phyloP scores from a whole-genome alignment of 2,888 invertebrate species.

The Perizoma affinitatum region DNA sequence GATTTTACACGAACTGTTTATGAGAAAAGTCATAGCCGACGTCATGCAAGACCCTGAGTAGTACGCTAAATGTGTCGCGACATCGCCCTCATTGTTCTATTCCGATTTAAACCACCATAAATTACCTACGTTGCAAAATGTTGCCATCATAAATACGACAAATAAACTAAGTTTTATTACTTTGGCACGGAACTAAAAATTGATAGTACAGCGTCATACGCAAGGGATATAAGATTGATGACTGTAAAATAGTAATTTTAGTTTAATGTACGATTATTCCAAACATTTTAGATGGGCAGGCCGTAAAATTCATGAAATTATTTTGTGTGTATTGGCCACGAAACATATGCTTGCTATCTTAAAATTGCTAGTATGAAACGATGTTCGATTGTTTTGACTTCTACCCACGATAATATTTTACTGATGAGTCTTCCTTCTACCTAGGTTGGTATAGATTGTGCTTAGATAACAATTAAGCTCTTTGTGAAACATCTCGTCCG shows the following conservation, averaged over 20 bases:
- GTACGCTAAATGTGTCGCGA: conserved; percentile 47
- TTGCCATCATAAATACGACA: conserved; percentile 27
- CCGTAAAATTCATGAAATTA: conserved; percentile 14
- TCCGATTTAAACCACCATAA: conserved; percentile 34
- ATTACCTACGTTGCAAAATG: conserved; percentile 30
- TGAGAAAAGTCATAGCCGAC: conserved; percentile 39
- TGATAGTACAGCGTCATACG: conserved; percentile 25
- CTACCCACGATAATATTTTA: no score
- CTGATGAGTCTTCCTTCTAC: no score
- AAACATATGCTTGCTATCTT: not conserved
- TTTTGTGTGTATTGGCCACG: conserved; percentile 13
- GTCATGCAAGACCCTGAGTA: conserved; percentile 23
- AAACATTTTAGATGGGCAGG: conserved; percentile 16
- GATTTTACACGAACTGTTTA: conserved; percentile 31
- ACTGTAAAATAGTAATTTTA: conserved; percentile 18
- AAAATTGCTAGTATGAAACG: no score
- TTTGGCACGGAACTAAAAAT: conserved; percentile 29
- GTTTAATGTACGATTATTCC: conserved; percentile 17
- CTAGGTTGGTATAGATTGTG: no score
- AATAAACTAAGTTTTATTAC: conserved; percentile 30
- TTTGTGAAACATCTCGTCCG: no score
- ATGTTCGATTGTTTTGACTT: no score
- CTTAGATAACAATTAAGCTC: no score
- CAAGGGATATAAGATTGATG: conserved; percentile 18
- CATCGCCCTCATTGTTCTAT: conserved; percentile 43